Evolutionary conservation across 2,797 vertebrate genomes (phyloP).

Genomic region (Hydrocynus forskahlii): DNA sequence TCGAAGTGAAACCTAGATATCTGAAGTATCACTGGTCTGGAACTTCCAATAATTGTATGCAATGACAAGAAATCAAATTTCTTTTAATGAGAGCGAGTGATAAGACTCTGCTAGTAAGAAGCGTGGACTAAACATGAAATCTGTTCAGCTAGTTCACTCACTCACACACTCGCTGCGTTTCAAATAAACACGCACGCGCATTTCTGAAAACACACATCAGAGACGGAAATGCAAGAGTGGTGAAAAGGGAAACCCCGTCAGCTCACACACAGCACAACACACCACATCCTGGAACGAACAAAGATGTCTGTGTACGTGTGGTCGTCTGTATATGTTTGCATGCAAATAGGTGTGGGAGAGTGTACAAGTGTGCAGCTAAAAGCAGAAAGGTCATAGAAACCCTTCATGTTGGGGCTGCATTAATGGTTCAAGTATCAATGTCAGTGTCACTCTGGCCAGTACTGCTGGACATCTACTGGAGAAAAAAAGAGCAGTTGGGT

Average conservation of each 20-base stretch:
- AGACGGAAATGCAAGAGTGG: slow-evolving; percentile 52
- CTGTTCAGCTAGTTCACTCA: slow-evolving; percentile 5
- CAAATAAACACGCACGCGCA: slow-evolving; percentile 4
- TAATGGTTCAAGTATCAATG: slow-evolving; percentile 19
- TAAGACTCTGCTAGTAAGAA: neutral
- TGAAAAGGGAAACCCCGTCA: slow-evolving; percentile 67
- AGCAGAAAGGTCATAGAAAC: slow-evolving; percentile 43
- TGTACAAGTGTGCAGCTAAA: slow-evolving; percentile 44
- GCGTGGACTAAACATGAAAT: slow-evolving; percentile 3
- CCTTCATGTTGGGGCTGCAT: neutral
- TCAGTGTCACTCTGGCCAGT: neutral
- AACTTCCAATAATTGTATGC: neutral
- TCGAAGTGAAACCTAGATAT: neutral
- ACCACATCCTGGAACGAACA: slow-evolving; percentile 71
- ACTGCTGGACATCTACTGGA: slow-evolving; percentile 4
- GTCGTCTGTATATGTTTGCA: slow-evolving; percentile 55
- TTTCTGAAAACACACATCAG: slow-evolving; percentile 34
- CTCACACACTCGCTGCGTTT: neutral
- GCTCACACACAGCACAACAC: slow-evolving; percentile 69
- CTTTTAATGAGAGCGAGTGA: neutral
- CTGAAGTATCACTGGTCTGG: neutral
- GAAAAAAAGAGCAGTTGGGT: neutral
- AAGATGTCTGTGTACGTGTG: slow-evolving; percentile 39
- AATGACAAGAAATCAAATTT: slow-evolving; percentile 2
- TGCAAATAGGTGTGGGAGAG: slow-evolving; percentile 56